Evolutionary conservation across 1,140 invertebrate genomes (phyloP), one percentile per base, ranked within the genome.

Genomic region (Tenebrio molitor): DNA sequence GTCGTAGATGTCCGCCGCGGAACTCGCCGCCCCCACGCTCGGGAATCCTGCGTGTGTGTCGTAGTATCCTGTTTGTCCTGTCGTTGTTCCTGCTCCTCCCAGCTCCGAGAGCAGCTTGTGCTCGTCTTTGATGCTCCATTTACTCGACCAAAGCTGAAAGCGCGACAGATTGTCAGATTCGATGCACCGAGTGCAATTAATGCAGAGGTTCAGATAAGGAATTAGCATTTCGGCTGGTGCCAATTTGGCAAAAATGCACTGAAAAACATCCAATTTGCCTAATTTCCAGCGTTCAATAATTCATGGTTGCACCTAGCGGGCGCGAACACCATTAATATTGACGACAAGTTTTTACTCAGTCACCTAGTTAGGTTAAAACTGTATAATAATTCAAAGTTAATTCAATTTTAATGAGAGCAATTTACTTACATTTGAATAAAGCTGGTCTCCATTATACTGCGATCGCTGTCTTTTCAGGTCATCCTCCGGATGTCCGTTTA

Each of bases 91-190:
- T 75, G 88, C 81, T 33, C 88, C 89, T 6, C 92, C 91, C 4
- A 95, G 86, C 81, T 95, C 93, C 16, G 91, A 93, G 46, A 95
- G 83, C 53, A 95, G 84, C 83, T 94, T 95, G 85, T 94, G 92
- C 80, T 95, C 93, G 82, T 95, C 93, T 82, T 95, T 95, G 78
- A 95, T 90, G 80, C 91, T 92, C 93, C 93, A 95, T 86, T 95
- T 95, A 74, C 89, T 90, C 41, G 93, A 92, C 88, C 92, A 94
- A 74, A 94, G 88, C 93, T 94, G 88, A 33, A 87, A 82, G 64
- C 42, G 42, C 14, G 14, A 17, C 42, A n/a, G n/a, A n/a, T 46
- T 46, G 6, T 39, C 17, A 16, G 12, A 41, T 41, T 7, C 14
- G 17, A 46, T 46, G 25, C 25, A 29, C 25, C n/a, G n/a, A n/a